Percentiles rank a stretch among this genome's conserved stretches.
Evolutionary conservation across 2,113 vertebrate species (phyloP).

Genomic region (Clarias gariepinus): DNA sequence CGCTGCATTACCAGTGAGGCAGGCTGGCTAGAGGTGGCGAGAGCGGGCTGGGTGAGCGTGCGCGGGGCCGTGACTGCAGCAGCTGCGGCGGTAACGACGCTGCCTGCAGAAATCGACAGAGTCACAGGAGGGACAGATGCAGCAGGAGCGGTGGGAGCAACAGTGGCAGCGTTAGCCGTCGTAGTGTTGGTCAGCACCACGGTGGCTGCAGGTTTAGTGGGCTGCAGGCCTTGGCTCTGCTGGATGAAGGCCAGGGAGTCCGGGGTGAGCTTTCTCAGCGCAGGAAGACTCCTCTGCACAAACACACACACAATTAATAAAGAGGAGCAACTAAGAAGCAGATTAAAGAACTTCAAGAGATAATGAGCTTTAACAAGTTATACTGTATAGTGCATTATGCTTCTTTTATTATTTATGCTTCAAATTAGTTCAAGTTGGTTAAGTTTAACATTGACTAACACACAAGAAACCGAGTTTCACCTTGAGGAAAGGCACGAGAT

Average conservation of each 20-base stretch:
- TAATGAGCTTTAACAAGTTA: background rate
- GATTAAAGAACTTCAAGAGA: background rate
- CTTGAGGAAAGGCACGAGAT: slow-evolving; percentile 99
- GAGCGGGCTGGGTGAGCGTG: slow-evolving; percentile 83
- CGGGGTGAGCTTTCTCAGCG: slow-evolving; percentile 93
- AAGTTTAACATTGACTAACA: background rate
- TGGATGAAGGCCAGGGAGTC: slow-evolving; percentile 95
- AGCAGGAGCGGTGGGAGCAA: slow-evolving; percentile 47
- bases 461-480: slow-evolving; percentile 62
- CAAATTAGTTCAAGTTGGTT: background rate
- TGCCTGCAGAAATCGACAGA: slow-evolving; percentile 68
- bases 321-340: background rate
- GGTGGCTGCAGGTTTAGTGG: slow-evolving; percentile 64
- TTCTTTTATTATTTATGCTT: too few relatives aligned
- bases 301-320: slow-evolving; percentile 1
- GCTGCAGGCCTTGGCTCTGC: slow-evolving; percentile 86
- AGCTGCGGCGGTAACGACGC: slow-evolving; percentile 40
- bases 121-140: slow-evolving; percentile 62
- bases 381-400: too few relatives aligned
- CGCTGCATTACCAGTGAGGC: slow-evolving; percentile 75
- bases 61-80: slow-evolving; percentile 74
- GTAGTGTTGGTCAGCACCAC: slow-evolving; percentile 76
- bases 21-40: slow-evolving; percentile 82
- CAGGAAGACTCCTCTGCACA: slow-evolving; percentile 90
- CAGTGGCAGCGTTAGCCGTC: background rate